These are phyloP conservation scores for Drosophila mulleri DNA, from an alignment of 2,888 invertebrate species.

Conservation along the genomic window DNA sequence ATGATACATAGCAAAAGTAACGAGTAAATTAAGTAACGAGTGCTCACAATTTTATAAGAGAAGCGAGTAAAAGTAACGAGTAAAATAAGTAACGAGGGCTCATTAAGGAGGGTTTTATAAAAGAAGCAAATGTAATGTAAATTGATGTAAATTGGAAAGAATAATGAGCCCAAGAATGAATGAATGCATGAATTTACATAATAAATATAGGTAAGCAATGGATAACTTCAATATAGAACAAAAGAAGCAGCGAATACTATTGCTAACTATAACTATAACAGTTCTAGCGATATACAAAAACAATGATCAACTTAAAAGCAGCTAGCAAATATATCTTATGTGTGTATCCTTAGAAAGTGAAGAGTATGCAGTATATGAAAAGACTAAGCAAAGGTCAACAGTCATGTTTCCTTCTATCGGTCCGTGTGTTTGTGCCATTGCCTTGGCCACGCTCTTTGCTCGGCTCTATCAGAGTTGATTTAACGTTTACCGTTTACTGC, in stretches of 20 bases:
- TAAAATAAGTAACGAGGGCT: too few species aligned
- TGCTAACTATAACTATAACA: too few species aligned
- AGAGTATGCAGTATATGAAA: too few species aligned
- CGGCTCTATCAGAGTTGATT: not conserved
- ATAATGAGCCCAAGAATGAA: not conserved
- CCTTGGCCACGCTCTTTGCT: too few species aligned
- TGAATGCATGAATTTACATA: not conserved
- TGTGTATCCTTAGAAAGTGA: not conserved
- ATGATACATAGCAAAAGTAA: not conserved
- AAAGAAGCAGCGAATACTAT: not conserved
- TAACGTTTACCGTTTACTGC: slow-evolving; percentile 5
- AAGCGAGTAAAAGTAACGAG: not conserved
- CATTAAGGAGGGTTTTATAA: too few species aligned
- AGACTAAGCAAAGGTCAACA: not conserved
- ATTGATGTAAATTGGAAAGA: not conserved
- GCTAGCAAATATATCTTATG: too few species aligned
- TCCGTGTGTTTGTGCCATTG: too few species aligned
- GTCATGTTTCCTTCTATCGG: not conserved
- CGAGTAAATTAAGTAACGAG: not conserved
- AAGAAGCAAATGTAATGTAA: too few species aligned
- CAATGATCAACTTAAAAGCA: not conserved
- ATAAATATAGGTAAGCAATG: too few species aligned
- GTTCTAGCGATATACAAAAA: not conserved
- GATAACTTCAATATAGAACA: too few species aligned
- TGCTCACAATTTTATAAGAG: too few species aligned